Percentiles rank a stretch among this genome's conserved stretches.
Evolutionary conservation across 30 jellyfish, hydroid and myxozoan genomes (phyloP).

Genomic region (Aurelia sp.): DNA sequence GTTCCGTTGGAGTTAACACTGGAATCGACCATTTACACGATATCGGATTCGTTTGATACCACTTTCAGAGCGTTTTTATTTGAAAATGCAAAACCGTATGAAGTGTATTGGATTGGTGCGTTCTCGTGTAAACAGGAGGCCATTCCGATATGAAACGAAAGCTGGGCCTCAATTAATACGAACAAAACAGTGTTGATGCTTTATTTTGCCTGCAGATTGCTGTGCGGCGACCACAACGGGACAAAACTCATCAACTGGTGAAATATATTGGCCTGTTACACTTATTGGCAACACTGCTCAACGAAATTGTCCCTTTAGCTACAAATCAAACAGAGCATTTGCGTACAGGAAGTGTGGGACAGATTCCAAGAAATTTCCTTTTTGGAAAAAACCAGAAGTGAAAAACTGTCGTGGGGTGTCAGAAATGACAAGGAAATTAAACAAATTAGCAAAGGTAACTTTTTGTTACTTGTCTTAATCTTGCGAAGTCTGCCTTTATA

Average conservation of each 20-base stretch:
- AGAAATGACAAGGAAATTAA: constrained; percentile 22
- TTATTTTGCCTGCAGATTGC: constrained; percentile 21
- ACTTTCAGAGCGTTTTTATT: too few relatives aligned
- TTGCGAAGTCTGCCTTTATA: too few relatives aligned
- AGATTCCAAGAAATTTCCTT: constrained; percentile 6
- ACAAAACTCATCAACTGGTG: constrained; percentile 31
- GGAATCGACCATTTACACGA: too few relatives aligned
- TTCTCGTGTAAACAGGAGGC: too few relatives aligned
- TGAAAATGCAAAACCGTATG: too few relatives aligned
- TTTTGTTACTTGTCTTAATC: too few relatives aligned
- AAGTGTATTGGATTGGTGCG: too few relatives aligned
- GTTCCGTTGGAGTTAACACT: too few relatives aligned
- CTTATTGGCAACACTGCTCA: not conserved
- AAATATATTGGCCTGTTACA: constrained; percentile 35
- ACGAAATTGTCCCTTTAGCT: constrained; percentile 31
- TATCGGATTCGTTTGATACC: too few relatives aligned
- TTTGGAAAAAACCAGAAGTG: constrained; percentile 27
- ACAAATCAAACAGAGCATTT: not conserved
- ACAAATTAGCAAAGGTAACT: constrained; percentile 17
- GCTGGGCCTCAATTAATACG: too few relatives aligned
- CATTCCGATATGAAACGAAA: too few relatives aligned
- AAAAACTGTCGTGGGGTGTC: constrained; percentile 24
- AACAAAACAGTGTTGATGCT: too few relatives aligned
- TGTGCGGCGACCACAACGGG: constrained; percentile 26
- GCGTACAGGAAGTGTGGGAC: constrained; percentile 32